Conservation (phyloP, 2,888 invertebrate genomes). For the Halictus quadricinctus region DNA sequence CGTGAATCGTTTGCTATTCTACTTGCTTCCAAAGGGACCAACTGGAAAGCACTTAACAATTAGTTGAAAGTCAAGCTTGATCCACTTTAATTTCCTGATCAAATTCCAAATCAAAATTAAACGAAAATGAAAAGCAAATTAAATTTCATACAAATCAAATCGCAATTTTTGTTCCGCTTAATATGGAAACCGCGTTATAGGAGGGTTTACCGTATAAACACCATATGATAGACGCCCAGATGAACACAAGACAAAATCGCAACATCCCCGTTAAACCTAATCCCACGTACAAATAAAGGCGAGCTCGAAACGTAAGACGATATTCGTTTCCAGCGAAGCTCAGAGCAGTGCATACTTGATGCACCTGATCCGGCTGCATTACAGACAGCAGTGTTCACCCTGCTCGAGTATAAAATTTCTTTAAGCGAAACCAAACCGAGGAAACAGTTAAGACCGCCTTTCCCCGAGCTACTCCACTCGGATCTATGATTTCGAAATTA, state of each 20-base stretch:
- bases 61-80: neutral
- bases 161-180: too few relatives aligned
- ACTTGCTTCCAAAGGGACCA: neutral
- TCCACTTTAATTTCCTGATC: neutral
- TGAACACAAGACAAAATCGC: neutral
- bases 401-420: neutral
- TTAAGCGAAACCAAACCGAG: neutral
- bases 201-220: too few relatives aligned
- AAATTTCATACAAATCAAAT: neutral
- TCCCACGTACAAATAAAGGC: neutral
- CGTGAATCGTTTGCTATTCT: neutral
- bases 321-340: neutral
- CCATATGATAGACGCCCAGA: neutral
- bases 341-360: neutral
- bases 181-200: too few relatives aligned
- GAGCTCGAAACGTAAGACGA: neutral
- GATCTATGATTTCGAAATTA: slow-evolving; percentile 7
- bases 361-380: neutral
- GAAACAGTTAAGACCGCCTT: neutral
- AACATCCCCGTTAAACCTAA: neutral
- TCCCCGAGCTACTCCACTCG: neutral
- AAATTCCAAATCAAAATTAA: too few relatives aligned
- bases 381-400: neutral
- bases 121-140: neutral
- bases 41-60: neutral